These are phyloP conservation scores for Telenomus remus DNA, from an alignment of 1,140 invertebrate genomes.

Conservation along the genomic window DNA sequence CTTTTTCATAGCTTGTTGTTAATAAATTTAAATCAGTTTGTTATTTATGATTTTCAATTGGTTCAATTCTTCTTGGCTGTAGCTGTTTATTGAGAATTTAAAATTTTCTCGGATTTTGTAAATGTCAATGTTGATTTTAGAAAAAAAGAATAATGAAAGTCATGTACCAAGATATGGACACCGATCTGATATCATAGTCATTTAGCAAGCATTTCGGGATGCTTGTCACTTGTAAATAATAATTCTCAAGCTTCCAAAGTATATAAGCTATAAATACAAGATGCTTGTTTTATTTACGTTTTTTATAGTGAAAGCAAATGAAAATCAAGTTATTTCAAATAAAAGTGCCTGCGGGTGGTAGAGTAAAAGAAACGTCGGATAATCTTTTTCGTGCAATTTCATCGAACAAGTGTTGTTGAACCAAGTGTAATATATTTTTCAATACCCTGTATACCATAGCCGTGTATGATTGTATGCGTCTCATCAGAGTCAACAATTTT, in stretches of 20 bases:
- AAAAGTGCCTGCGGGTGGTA: constrained; percentile 5
- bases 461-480: constrained; percentile 38
- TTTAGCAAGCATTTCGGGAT: constrained; percentile 38
- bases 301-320: constrained; percentile 11
- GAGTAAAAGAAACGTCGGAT: background rate
- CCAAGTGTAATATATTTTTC: constrained; percentile 56
- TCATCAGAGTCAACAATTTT: constrained; percentile 14
- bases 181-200: constrained; percentile 43
- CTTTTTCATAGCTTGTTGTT: no score
- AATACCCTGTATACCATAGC: constrained; percentile 54
- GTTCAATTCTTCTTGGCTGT: no score
- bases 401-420: constrained; percentile 49
- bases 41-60: no score
- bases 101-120: no score
- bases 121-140: no score
- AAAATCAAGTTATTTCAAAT: constrained; percentile 2
- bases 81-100: no score
- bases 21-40: no score
- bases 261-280: constrained; percentile 46
- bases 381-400: constrained; percentile 49
- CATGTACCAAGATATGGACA: constrained; percentile 13
- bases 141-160: no score
- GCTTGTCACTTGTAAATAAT: constrained; percentile 50
- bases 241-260: constrained; percentile 50
- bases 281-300: constrained; percentile 54